These are phyloP conservation scores for Gasterosteus aculeatus DNA, from an alignment of 2,113 vertebrate species.

Conservation along the genomic window DNA sequence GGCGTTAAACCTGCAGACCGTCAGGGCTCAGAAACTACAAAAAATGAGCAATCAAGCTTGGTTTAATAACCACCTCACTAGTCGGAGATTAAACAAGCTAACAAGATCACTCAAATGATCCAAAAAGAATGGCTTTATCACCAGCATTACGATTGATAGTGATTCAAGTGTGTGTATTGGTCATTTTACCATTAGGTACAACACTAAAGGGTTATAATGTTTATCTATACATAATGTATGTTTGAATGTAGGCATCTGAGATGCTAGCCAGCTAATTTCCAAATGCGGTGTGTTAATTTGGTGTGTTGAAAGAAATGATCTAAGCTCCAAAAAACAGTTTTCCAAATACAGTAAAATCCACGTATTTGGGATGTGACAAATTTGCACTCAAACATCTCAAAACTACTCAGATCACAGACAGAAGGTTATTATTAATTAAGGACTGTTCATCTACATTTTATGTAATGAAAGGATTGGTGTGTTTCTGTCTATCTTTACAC, in stretches of 20 bases:
- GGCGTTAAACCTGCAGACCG: background rate
- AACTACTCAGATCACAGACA: background rate
- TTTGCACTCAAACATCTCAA: background rate
- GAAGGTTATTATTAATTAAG: background rate
- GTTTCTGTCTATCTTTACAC: background rate
- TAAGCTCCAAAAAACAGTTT: background rate
- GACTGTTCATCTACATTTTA: background rate
- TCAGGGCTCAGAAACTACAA: background rate
- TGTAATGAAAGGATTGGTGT: background rate
- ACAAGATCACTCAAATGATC: background rate
- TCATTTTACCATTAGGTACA: background rate
- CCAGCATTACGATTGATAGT: background rate
- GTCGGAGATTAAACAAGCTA: background rate
- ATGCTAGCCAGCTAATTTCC: background rate
- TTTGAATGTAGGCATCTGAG: background rate
- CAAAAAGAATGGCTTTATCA: background rate
- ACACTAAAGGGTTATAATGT: background rate
- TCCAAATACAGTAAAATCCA: background rate
- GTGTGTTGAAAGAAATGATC: background rate
- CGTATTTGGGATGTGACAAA: background rate
- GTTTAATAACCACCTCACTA: background rate
- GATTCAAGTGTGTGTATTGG: background rate
- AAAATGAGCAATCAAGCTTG: background rate
- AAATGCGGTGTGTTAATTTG: background rate
- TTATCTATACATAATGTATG: background rate